Conservation (phyloP, 2,797 vertebrate species). For the Tangara arthus region DNA sequence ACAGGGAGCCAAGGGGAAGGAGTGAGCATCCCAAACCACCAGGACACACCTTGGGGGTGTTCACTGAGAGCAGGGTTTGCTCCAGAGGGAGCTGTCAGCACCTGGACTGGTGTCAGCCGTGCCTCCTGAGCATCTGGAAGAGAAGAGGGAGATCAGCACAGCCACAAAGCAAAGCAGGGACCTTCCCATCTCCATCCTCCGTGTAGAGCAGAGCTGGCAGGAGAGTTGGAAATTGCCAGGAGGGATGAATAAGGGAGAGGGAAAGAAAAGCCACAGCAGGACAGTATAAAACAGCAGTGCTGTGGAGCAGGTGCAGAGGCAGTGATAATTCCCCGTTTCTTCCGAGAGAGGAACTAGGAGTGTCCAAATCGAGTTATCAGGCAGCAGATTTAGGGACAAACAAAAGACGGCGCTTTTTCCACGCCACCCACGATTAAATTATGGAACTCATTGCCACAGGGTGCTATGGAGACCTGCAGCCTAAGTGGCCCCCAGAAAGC, state of each 20-base stretch:
- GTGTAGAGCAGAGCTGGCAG: accelerated
- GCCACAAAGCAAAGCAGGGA: not conserved
- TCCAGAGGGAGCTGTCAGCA: not conserved
- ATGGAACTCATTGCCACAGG: not conserved
- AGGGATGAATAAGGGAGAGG: not conserved
- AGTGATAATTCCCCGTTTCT: slow-evolving; percentile 14
- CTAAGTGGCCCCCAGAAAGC: slow-evolving; percentile 13
- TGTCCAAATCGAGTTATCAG: slow-evolving; percentile 7
- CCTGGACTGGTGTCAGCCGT: accelerated
- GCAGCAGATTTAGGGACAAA: slow-evolving; percentile 10
- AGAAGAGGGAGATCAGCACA: not conserved
- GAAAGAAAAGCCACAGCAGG: not conserved
- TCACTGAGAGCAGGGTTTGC: accelerated
- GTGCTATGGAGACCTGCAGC: slow-evolving; percentile 31
- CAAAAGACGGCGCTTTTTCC: not conserved
- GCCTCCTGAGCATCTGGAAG: not conserved
- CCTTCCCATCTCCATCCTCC: not conserved
- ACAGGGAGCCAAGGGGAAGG: accelerated
- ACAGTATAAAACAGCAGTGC: not conserved
- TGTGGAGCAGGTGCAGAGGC: slow-evolving; percentile 33
- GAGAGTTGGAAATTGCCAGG: not conserved
- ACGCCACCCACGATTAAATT: not conserved
- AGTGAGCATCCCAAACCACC: accelerated
- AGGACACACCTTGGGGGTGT: not conserved
- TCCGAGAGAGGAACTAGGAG: not conserved